phyloP scores from a whole-genome alignment of 2,888 invertebrate genomes.

The Acleris literana region DNA sequence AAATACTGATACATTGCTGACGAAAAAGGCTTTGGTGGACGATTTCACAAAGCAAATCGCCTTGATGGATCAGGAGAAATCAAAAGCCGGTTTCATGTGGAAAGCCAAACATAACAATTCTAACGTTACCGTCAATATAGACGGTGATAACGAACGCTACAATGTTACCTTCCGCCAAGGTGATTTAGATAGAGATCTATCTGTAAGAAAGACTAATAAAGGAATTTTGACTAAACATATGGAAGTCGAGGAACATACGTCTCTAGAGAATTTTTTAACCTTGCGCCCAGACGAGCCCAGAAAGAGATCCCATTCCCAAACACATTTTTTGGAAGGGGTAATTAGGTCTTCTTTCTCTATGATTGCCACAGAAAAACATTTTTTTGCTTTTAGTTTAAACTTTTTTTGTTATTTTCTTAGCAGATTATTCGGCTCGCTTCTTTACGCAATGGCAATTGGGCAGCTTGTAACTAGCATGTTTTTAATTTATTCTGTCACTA shows the following conservation, averaged over 20 bases:
- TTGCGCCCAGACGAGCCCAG: slow-evolving; percentile 40
- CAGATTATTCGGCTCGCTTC: background rate
- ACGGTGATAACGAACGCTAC: slow-evolving; percentile 61
- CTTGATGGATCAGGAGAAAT: slow-evolving; percentile 44
- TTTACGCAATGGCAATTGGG: background rate
- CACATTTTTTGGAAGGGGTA: slow-evolving; percentile 38
- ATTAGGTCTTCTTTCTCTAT: slow-evolving; percentile 23
- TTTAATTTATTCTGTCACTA: background rate
- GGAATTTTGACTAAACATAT: slow-evolving; percentile 26
- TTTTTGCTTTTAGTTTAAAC: background rate
- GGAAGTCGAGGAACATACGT: slow-evolving; percentile 35
- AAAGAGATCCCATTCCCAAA: slow-evolving; percentile 40
- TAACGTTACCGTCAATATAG: slow-evolving; percentile 62
- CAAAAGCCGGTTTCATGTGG: slow-evolving; percentile 37
- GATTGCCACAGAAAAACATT: background rate
- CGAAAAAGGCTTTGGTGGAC: slow-evolving; percentile 61
- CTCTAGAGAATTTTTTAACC: slow-evolving; percentile 46
- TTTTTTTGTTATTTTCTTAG: background rate
- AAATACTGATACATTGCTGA: slow-evolving; percentile 50
- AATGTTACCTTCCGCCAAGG: slow-evolving; percentile 58
- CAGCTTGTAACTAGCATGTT: background rate
- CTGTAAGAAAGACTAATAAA: slow-evolving; percentile 50
- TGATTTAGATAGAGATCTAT: slow-evolving; percentile 52
- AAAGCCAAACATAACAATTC: slow-evolving; percentile 49
- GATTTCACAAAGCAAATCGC: slow-evolving; percentile 54